A percentile compares a stretch with the other conserved stretches of the same genome.
Evolutionary conservation across 2,113 vertebrate genomes (phyloP).

Genomic region (Murina feae): DNA sequence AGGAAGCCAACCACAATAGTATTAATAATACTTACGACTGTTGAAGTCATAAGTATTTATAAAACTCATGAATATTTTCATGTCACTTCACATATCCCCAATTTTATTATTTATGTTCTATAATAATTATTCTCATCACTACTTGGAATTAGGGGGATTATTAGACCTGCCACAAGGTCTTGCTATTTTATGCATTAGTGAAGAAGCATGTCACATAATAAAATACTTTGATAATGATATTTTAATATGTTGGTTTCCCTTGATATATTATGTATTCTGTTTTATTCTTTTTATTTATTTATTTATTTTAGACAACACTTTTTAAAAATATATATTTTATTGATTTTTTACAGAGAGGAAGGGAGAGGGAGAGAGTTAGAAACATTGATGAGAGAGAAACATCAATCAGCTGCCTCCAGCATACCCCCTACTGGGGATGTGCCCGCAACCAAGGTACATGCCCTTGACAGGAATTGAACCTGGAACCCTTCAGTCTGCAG

Average conservation of each 20-base stretch:
- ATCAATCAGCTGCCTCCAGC: no score
- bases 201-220: not conserved
- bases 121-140: not conserved
- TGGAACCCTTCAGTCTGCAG: no score
- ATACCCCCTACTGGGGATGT: no score
- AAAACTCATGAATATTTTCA: not conserved
- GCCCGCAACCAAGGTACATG: no score
- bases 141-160: not conserved
- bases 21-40: not conserved
- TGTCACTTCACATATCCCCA: not conserved
- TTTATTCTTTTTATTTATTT: not conserved
- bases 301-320: no score
- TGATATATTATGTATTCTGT: not conserved
- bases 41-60: no score
- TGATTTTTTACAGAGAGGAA: no score
- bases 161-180: not conserved
- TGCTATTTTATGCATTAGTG: not conserved
- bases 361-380: no score
- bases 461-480: no score
- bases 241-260: not conserved
- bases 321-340: no score
- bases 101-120: not conserved
- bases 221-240: not conserved
- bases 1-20: not conserved
- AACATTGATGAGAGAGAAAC: no score